A percentile compares a stretch with the other conserved stretches of the same genome.
These are phyloP conservation scores for Galerucella nymphaeae DNA, from an alignment of 2,888 invertebrate genomes.

Conservation along the genomic window DNA sequence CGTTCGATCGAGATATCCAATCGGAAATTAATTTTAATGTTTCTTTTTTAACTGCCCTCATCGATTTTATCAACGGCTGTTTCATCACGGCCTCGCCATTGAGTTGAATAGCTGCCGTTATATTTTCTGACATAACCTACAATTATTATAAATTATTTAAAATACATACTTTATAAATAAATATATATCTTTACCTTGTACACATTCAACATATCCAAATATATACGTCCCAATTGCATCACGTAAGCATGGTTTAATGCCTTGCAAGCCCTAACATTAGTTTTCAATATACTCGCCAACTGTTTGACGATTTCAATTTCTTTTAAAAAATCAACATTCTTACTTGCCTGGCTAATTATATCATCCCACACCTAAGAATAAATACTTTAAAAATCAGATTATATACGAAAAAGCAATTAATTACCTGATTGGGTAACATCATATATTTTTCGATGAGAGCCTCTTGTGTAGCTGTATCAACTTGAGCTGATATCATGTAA, in stretches of 20 bases:
- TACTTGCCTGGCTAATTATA: slow-evolving; percentile 95
- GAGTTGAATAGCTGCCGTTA: slow-evolving; percentile 90
- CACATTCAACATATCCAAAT: slow-evolving; percentile 98
- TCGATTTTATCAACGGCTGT: slow-evolving; percentile 96
- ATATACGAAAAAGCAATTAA: too few species aligned
- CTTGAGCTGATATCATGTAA: slow-evolving; percentile 97
- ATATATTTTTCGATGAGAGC: slow-evolving; percentile 97
- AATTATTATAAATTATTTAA: slow-evolving; percentile 21
- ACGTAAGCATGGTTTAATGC: slow-evolving; percentile 97
- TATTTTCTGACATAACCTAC: slow-evolving; percentile 87
- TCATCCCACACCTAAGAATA: slow-evolving; percentile 95
- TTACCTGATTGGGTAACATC: slow-evolving; percentile 93
- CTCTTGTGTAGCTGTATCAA: slow-evolving; percentile 91
- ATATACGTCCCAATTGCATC: slow-evolving; percentile 93
- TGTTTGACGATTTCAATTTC: slow-evolving; percentile 97
- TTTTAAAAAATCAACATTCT: slow-evolving; percentile 95
- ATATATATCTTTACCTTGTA: slow-evolving; percentile 80
- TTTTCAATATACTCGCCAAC: slow-evolving; percentile 96
- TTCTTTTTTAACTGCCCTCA: slow-evolving; percentile 99
- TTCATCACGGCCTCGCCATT: slow-evolving; percentile 98
- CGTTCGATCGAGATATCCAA: slow-evolving; percentile 94
- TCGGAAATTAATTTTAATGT: slow-evolving; percentile 95
- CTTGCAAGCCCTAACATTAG: slow-evolving; percentile 98
- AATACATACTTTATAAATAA: neutral
- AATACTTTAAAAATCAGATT: too few species aligned